Conservation (phyloP, 1,140 invertebrate species). For the Globodera rostochiensis region DNA sequence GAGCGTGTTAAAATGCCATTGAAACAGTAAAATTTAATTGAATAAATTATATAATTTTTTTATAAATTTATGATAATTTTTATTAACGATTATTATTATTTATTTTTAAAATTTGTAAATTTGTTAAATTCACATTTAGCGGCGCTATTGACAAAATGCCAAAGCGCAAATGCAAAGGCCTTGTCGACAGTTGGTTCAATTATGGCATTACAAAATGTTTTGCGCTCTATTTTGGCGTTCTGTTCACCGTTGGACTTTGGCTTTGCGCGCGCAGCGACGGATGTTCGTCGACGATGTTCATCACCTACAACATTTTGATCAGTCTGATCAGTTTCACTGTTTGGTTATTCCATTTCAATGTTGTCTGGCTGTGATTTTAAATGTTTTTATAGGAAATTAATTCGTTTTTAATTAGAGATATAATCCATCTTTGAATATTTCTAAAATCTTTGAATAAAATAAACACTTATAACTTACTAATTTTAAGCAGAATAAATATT, state of each 20-base stretch:
- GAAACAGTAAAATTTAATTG: not conserved
- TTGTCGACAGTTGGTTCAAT: not conserved
- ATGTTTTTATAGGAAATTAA: no score
- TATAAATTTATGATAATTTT: not conserved
- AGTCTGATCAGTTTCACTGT: constrained; percentile 3
- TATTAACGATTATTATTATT: not conserved
- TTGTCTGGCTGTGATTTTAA: constrained; percentile 16
- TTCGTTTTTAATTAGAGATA: no score
- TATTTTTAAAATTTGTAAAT: not conserved
- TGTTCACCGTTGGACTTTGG: constrained; percentile 7
- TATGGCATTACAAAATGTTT: constrained; percentile 17
- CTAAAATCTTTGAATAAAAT: no score
- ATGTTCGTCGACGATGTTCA: not conserved
- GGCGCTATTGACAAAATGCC: not conserved
- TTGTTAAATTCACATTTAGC: not conserved
- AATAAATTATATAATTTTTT: not conserved
- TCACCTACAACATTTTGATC: not conserved
- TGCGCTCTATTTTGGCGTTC: constrained; percentile 12
- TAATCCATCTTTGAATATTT: no score
- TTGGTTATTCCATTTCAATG: constrained; percentile 20
- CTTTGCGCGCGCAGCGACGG: not conserved
- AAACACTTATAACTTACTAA: no score
- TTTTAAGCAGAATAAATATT: no score
- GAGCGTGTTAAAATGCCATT: constrained; percentile 22
- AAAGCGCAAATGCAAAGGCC: constrained; percentile 8